phyloP scores from a whole-genome alignment of 2,888 invertebrate species.

The Apamea sordens region DNA sequence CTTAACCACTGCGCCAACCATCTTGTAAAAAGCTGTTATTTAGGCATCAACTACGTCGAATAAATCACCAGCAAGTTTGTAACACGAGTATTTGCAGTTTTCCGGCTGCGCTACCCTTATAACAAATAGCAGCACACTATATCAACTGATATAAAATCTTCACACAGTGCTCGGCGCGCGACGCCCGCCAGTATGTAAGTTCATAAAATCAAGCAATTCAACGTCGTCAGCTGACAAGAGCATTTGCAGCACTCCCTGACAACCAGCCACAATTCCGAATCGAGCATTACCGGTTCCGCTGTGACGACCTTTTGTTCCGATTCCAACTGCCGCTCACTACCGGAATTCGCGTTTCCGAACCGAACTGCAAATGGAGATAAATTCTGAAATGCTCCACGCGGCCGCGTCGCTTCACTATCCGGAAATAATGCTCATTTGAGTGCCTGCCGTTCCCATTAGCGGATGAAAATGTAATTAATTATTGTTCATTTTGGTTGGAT shows the following conservation, averaged over 20 bases:
- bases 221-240: slow-evolving; percentile 74
- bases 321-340: slow-evolving; percentile 70
- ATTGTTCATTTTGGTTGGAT: slow-evolving; percentile 77
- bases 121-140: neutral
- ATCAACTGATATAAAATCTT: slow-evolving; percentile 18
- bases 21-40: neutral
- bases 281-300: slow-evolving; percentile 82
- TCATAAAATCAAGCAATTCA: slow-evolving; percentile 70
- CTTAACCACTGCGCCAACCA: too few relatives aligned
- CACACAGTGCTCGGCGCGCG: slow-evolving; percentile 3
- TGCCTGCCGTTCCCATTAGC: slow-evolving; percentile 75
- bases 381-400: slow-evolving; percentile 74
- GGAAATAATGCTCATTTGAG: slow-evolving; percentile 79
- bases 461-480: slow-evolving; percentile 81
- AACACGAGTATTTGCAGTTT: neutral
- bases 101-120: neutral
- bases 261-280: slow-evolving; percentile 80
- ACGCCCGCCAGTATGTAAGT: slow-evolving; percentile 45
- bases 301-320: slow-evolving; percentile 83
- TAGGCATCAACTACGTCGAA: neutral
- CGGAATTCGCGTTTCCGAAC: slow-evolving; percentile 81
- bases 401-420: slow-evolving; percentile 71
- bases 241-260: slow-evolving; percentile 72
- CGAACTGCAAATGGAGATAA: slow-evolving; percentile 83
- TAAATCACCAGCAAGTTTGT: neutral